Evolutionary conservation across 2,113 vertebrate species (phyloP).

Genomic region (Anoplopoma fimbria): DNA sequence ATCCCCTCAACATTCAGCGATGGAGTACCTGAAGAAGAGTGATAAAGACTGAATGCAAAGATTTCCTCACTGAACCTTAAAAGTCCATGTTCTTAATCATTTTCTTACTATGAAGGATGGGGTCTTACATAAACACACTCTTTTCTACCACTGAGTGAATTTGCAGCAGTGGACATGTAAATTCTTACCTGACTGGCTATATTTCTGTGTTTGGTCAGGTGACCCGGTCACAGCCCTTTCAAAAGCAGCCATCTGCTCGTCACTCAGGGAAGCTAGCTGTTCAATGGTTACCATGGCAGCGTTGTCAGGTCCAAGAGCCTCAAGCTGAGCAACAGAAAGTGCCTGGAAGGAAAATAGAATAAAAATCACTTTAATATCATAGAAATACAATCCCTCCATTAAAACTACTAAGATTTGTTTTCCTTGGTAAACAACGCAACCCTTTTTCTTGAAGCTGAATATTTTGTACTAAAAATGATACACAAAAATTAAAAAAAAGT

Average conservation of each 20-base stretch:
- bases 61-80: background rate
- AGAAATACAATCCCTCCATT: background rate
- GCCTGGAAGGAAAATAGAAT: constrained; percentile 49
- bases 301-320: constrained; percentile 77
- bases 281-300: constrained; percentile 67
- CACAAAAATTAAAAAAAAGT: background rate
- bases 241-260: constrained; percentile 52
- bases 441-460: background rate
- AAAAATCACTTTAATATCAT: background rate
- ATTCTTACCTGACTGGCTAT: constrained; percentile 52
- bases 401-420: background rate
- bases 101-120: background rate
- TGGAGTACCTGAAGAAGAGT: constrained; percentile 68
- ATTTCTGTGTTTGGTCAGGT: rapidly evolving
- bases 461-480: no score
- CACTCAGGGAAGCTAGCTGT: constrained; percentile 53
- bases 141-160: background rate
- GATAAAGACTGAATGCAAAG: background rate
- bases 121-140: background rate
- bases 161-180: background rate
- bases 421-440: background rate
- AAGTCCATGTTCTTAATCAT: background rate
- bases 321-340: constrained; percentile 70
- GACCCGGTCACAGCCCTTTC: constrained; percentile 25
- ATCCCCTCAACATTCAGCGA: constrained; percentile 57